Conservation (phyloP, 2,888 invertebrate genomes). For the Pristionchus mayeri region DNA sequence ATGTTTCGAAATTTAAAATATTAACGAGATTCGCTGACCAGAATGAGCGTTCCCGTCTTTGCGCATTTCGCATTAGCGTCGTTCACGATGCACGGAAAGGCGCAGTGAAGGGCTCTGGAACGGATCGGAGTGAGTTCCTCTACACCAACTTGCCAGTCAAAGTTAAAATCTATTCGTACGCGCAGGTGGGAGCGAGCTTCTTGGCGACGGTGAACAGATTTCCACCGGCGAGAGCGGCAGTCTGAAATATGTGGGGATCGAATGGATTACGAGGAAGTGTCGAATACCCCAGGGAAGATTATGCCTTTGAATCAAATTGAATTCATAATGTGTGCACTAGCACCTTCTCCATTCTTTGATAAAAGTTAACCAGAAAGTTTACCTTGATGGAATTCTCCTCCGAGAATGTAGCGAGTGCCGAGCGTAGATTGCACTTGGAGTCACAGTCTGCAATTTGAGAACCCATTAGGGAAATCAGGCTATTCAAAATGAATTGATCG, state of each 20-base stretch:
- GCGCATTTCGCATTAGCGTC: constrained; percentile 24
- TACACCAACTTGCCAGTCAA: neutral
- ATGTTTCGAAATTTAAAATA: neutral
- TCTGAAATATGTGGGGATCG: neutral
- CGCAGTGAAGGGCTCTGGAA: constrained; percentile 17
- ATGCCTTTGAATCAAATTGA: neutral
- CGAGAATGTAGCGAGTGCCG: constrained; percentile 1
- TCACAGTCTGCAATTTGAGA: neutral
- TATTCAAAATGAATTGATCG: too few species aligned
- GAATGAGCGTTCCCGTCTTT: neutral
- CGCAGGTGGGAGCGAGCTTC: constrained; percentile 11
- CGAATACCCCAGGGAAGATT: too few species aligned
- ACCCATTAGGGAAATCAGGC: neutral
- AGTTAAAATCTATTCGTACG: neutral
- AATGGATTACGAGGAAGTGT: too few species aligned
- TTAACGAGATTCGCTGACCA: constrained; percentile 29
- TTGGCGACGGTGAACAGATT: constrained; percentile 31
- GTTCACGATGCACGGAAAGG: constrained; percentile 9
- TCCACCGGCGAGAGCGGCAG: neutral
- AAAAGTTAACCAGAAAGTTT: neutral
- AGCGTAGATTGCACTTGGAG: neutral
- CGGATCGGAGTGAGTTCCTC: neutral
- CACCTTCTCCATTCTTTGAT: neutral
- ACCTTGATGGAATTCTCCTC: neutral
- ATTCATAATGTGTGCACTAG: too few species aligned